phyloP scores from a whole-genome alignment of 2,113 vertebrate genomes.

The Verasper variegatus region DNA sequence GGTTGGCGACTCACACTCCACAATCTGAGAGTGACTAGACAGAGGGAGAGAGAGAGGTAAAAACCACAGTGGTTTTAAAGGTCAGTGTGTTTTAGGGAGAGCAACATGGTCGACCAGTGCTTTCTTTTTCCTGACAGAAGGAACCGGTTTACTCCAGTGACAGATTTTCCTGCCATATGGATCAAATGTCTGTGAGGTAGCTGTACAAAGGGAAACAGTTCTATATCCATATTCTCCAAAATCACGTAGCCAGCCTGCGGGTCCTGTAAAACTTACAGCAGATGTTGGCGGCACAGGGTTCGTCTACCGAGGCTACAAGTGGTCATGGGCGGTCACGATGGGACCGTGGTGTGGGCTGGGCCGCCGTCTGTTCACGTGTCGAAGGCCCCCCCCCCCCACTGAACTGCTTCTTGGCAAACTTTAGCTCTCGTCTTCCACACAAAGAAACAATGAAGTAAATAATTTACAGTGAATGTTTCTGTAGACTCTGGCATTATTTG shows the following conservation, averaged over 20 bases:
- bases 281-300: slow-evolving; percentile 44
- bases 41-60: not conserved
- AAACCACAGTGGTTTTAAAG: not conserved
- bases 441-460: not conserved
- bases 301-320: slow-evolving; percentile 41
- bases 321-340: slow-evolving; percentile 27
- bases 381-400: not conserved
- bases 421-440: not conserved
- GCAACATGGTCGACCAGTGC: too few species aligned
- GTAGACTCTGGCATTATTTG: not conserved
- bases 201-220: too few species aligned
- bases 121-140: not conserved
- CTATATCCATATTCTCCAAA: too few species aligned
- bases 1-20: not conserved
- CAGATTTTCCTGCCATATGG: too few species aligned
- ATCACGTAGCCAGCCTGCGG: not conserved
- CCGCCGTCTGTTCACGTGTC: slow-evolving; percentile 52
- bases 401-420: slow-evolving; percentile 15
- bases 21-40: not conserved
- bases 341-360: slow-evolving; percentile 21
- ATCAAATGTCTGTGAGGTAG: too few species aligned
- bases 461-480: not conserved
- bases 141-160: too few species aligned
- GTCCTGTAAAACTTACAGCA: slow-evolving; percentile 35
- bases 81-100: not conserved